Evolutionary conservation across 1,140 invertebrate species (phyloP).

Genomic region (Sycophila sp.): DNA sequence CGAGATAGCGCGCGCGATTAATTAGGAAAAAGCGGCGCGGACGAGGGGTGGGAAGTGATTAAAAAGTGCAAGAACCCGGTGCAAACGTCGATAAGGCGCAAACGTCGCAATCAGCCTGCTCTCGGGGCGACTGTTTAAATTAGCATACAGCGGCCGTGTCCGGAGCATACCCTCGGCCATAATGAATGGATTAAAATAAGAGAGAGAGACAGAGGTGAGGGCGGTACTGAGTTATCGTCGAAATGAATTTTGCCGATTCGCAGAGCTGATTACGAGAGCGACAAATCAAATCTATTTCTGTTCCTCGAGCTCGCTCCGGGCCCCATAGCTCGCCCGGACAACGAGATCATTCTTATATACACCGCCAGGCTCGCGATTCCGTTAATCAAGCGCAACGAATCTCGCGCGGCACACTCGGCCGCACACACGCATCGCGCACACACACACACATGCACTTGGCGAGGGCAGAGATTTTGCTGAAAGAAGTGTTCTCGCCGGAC

Average conservation of each 20-base stretch:
- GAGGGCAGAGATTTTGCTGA: background rate
- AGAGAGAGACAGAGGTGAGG: background rate
- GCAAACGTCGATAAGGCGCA: background rate
- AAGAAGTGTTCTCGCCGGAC: constrained; percentile 18
- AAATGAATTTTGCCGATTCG: constrained; percentile 21
- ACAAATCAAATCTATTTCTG: constrained; percentile 30
- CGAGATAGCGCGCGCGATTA: too few species aligned
- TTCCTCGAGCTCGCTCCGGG: background rate
- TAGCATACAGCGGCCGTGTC: too few species aligned
- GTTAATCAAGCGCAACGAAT: constrained; percentile 39
- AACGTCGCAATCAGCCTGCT: background rate
- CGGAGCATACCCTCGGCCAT: too few species aligned
- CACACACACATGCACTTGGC: background rate
- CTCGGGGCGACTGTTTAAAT: background rate
- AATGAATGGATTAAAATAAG: too few species aligned
- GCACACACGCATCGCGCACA: too few species aligned
- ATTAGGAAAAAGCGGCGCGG: too few species aligned
- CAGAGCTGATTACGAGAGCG: constrained; percentile 4
- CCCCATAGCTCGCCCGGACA: background rate
- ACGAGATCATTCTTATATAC: constrained; percentile 14
- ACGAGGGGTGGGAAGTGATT: too few species aligned
- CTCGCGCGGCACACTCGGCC: background rate
- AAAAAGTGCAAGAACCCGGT: background rate
- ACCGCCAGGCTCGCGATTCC: background rate
- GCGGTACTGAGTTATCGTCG: constrained; percentile 16